phyloP scores from a whole-genome alignment of 2,888 invertebrate genomes.

The Anaspis maculata region DNA sequence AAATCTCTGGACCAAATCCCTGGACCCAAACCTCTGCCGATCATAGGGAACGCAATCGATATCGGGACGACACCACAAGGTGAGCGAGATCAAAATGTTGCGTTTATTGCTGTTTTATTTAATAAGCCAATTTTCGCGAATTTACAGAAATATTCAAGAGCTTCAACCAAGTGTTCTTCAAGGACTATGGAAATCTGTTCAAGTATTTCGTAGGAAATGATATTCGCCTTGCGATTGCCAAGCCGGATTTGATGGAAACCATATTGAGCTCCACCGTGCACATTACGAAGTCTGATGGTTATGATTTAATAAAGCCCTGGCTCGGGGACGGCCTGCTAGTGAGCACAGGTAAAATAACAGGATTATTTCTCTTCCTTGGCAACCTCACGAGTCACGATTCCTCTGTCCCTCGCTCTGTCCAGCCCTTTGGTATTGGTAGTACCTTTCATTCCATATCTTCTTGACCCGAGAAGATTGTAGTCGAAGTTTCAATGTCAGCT shows the following conservation, averaged over 20 bases:
- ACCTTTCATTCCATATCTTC: too few relatives aligned
- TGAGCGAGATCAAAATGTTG: too few relatives aligned
- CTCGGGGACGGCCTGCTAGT: constrained; percentile 27
- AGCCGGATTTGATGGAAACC: constrained; percentile 25
- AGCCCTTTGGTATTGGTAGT: too few relatives aligned
- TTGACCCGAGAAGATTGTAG: too few relatives aligned
- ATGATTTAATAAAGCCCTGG: constrained; percentile 29
- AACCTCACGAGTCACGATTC: too few relatives aligned
- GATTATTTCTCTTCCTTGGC: too few relatives aligned
- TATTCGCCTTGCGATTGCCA: constrained; percentile 12
- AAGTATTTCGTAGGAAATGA: background rate
- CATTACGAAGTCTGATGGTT: constrained; percentile 25
- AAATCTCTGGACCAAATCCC: constrained; percentile 19
- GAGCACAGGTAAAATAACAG: constrained; percentile 25
- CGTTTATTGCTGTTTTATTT: too few relatives aligned
- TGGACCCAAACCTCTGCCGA: constrained; percentile 23
- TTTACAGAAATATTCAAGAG: too few relatives aligned
- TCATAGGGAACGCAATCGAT: constrained; percentile 23
- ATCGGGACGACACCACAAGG: constrained; percentile 22
- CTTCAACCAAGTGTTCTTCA: too few relatives aligned
- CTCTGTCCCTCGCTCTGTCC: too few relatives aligned
- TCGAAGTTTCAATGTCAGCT: background rate
- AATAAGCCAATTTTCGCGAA: too few relatives aligned
- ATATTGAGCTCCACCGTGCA: constrained; percentile 23
- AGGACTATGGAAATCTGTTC: background rate